A percentile compares a stretch with the other conserved stretches of the same genome.
Conservation (phyloP, 2,113 vertebrate genomes). For the Entomyzon cyanotis region DNA sequence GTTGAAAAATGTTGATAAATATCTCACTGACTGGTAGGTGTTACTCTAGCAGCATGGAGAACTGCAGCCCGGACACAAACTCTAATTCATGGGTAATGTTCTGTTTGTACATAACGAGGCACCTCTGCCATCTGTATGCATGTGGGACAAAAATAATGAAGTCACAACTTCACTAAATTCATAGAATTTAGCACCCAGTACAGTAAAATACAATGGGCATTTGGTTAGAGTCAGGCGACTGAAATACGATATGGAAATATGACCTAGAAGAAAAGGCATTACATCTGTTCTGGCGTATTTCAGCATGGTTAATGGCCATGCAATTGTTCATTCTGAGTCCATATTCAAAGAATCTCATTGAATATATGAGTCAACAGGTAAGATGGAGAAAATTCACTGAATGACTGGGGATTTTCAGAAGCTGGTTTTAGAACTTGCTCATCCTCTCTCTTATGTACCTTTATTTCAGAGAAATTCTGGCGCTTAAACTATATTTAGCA, state of each 20-base stretch:
- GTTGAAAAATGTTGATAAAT: background rate
- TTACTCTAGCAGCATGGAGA: background rate
- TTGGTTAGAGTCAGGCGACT: background rate
- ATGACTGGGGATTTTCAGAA: background rate
- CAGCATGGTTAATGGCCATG: background rate
- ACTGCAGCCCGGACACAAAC: background rate
- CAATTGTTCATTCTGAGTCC: background rate
- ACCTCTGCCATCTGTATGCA: background rate
- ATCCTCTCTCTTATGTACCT: background rate
- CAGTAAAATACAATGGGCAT: background rate
- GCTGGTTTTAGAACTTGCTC: background rate
- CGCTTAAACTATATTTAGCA: background rate
- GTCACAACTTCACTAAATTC: background rate
- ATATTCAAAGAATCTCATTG: background rate
- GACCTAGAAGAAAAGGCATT: background rate
- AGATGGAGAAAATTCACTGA: background rate
- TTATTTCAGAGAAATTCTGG: background rate
- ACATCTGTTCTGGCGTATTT: background rate
- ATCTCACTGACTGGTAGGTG: background rate
- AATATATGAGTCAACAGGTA: background rate
- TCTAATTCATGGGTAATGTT: background rate
- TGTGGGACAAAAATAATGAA: background rate
- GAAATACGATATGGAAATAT: background rate
- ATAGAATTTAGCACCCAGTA: background rate
- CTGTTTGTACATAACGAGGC: background rate